phyloP scores from a whole-genome alignment of 2,888 invertebrate species.

The Scaptomyza cyrtandrae region DNA sequence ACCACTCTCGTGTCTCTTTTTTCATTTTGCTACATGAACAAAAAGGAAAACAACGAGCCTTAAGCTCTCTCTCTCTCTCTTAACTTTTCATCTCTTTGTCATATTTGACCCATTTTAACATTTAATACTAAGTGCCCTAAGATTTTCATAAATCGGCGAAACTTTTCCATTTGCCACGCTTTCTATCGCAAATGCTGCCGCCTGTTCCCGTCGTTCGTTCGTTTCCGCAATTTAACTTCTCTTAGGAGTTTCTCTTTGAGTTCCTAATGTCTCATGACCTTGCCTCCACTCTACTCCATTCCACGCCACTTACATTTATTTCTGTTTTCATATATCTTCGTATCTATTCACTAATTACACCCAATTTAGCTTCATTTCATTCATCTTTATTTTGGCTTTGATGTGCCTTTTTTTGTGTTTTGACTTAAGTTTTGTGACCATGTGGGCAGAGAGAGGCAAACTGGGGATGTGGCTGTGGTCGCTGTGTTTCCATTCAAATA shows the following conservation, averaged over 20 bases:
- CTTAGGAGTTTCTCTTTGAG: not conserved
- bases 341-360: constrained; percentile 10
- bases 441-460: not conserved
- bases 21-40: not conserved
- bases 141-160: no score
- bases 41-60: no score
- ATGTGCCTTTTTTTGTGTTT: constrained; percentile 4
- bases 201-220: no score
- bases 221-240: not conserved
- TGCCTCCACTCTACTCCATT: no score
- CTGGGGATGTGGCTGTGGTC: no score
- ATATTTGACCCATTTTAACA: no score
- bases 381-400: constrained; percentile 9
- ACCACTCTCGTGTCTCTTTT: not conserved
- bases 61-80: not conserved
- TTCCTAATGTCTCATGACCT: not conserved
- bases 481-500: not conserved
- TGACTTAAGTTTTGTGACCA: not conserved
- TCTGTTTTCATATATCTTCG: not conserved
- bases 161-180: not conserved
- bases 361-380: constrained; percentile 24
- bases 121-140: not conserved
- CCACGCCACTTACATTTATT: not conserved
- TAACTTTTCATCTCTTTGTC: not conserved
- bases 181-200: no score